phyloP scores from a whole-genome alignment of 1,140 invertebrate genomes.

The Araneus ventricosus region DNA sequence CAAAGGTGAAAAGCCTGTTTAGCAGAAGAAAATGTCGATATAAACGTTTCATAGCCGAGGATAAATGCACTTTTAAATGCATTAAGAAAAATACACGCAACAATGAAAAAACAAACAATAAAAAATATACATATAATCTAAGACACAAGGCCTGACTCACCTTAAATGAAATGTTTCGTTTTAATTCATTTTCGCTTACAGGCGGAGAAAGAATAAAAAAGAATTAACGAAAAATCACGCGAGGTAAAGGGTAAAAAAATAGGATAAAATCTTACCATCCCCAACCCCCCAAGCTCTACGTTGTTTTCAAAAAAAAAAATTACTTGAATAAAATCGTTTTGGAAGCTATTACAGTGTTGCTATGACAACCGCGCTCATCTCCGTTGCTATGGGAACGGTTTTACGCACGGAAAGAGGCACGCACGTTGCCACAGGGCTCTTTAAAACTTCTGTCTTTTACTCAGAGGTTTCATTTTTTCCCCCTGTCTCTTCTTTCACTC shows the following conservation, averaged over 20 bases:
- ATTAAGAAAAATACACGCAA: conserved; percentile 55
- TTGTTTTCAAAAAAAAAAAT: conserved; percentile 65
- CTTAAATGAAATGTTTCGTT: conserved; percentile 74
- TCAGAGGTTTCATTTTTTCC: background rate
- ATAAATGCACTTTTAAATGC: conserved; percentile 68
- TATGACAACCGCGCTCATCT: conserved; percentile 44
- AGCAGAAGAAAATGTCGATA: conserved; percentile 35
- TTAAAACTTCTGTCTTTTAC: conserved; percentile 38
- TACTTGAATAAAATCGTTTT: conserved; percentile 74
- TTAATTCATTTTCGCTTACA: conserved; percentile 70
- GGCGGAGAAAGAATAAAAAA: background rate
- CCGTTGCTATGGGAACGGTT: conserved; percentile 38
- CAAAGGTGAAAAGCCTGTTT: conserved; percentile 25
- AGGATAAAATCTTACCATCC: background rate
- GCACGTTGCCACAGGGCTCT: conserved; percentile 30
- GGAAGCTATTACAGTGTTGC: conserved; percentile 69
- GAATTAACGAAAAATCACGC: conserved; percentile 66
- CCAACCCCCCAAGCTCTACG: background rate
- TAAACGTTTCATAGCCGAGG: background rate
- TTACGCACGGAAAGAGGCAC: background rate
- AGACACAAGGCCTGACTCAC: background rate
- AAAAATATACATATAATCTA: conserved; percentile 37
- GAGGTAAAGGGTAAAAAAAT: conserved; percentile 22
- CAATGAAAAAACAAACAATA: background rate
- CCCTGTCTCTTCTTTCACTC: background rate